Percentiles rank a stretch among this genome's conserved stretches.
Conservation (phyloP, 2,888 invertebrate species). For the Calameuta idolon region DNA sequence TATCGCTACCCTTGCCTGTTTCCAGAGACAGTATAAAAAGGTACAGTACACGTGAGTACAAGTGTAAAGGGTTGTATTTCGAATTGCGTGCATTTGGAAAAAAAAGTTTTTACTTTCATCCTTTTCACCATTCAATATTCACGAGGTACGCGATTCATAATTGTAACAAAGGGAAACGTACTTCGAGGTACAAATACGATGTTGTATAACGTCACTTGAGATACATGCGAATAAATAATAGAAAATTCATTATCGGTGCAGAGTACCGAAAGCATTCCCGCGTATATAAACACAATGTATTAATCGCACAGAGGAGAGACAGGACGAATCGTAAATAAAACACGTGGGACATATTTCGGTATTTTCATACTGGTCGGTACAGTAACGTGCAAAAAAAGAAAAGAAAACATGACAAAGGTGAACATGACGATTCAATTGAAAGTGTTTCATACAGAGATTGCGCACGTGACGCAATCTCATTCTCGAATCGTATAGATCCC, state of each 20-base stretch:
- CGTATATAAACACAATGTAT: background rate
- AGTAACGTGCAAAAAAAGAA: background rate
- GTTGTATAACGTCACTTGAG: background rate
- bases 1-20: background rate
- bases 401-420: background rate
- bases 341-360: background rate
- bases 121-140: background rate
- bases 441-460: background rate
- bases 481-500: background rate
- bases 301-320: background rate
- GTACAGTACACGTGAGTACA: background rate
- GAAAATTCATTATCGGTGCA: constrained; percentile 45
- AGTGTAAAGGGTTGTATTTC: background rate
- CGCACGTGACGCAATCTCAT: background rate
- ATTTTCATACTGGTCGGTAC: background rate
- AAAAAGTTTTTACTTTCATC: background rate
- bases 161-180: background rate
- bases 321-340: background rate
- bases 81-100: background rate
- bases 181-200: background rate
- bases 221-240: constrained; percentile 46
- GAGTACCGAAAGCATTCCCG: constrained; percentile 1
- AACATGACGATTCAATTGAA: background rate
- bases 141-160: background rate
- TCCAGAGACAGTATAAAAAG: background rate